Percentiles rank a stretch among this genome's conserved stretches.
phyloP scores from a whole-genome alignment of 1,140 invertebrate genomes.

The Microplitis demolitor region DNA sequence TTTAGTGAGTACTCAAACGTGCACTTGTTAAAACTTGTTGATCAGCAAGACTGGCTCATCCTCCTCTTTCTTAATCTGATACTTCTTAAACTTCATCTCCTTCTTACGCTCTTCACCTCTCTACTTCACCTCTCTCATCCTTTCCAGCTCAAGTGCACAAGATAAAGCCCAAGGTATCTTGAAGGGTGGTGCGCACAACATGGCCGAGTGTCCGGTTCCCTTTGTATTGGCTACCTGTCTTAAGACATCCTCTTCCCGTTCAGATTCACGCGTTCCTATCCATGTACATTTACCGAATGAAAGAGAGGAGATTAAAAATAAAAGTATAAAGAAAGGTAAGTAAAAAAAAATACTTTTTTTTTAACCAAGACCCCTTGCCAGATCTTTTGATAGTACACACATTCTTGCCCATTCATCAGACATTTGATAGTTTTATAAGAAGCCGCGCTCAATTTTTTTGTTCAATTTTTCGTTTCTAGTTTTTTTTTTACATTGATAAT shows the following conservation, averaged over 20 bases:
- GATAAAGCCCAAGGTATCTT: not conserved
- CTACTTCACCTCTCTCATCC: no score
- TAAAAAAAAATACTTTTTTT: slow-evolving; percentile 10
- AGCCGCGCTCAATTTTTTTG: slow-evolving; percentile 48
- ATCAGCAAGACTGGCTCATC: not conserved
- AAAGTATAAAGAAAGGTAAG: slow-evolving; percentile 3
- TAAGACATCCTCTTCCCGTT: slow-evolving; percentile 48
- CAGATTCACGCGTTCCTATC: slow-evolving; percentile 25
- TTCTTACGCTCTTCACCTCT: not conserved
- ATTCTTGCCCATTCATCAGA: slow-evolving; percentile 60
- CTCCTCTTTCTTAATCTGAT: not conserved
- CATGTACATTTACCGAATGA: slow-evolving; percentile 14
- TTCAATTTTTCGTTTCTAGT: slow-evolving; percentile 3
- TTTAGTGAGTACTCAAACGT: slow-evolving; percentile 38
- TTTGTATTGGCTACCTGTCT: slow-evolving; percentile 60
- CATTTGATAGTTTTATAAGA: slow-evolving; percentile 60
- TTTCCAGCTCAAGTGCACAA: not conserved
- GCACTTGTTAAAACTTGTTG: slow-evolving; percentile 42
- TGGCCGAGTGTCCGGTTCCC: slow-evolving; percentile 55
- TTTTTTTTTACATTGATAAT: not conserved
- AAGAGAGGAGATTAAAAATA: slow-evolving; percentile 27
- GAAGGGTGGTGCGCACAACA: slow-evolving; percentile 38
- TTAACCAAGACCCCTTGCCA: slow-evolving; percentile 30
- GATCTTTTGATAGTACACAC: slow-evolving; percentile 57
- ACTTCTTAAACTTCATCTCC: not conserved